These are phyloP conservation scores for Danio kyathit DNA, from an alignment of 2,797 vertebrate species.

Conservation along the genomic window DNA sequence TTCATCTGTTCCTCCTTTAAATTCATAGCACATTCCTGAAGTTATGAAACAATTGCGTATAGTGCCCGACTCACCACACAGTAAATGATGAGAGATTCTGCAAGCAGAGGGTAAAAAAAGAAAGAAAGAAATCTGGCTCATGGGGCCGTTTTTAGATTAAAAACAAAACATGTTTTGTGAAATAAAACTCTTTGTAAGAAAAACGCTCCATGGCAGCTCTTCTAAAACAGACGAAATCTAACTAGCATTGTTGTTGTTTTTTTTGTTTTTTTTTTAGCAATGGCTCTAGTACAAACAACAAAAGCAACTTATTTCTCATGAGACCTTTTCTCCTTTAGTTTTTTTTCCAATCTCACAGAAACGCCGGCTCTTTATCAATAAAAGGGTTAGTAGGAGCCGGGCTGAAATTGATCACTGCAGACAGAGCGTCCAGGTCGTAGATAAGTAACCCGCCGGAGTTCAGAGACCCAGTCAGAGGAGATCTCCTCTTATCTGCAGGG, in stretches of 20 bases:
- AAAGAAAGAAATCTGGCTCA: conserved; percentile 18
- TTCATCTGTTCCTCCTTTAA: conserved; percentile 40
- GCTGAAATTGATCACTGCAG: conserved; percentile 89
- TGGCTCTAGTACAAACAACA: conserved; percentile 42
- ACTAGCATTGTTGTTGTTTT: conserved; percentile 57
- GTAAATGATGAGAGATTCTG: conserved; percentile 20
- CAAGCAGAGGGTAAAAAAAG: background rate
- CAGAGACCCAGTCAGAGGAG: conserved; percentile 89
- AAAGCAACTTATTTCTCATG: conserved; percentile 77
- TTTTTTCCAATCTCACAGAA: conserved; percentile 82
- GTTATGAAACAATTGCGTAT: conserved; percentile 36
- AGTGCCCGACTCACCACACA: conserved; percentile 15
- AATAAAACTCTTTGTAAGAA: conserved; percentile 43
- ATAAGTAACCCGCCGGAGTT: conserved; percentile 84
- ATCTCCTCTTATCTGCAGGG: conserved; percentile 82
- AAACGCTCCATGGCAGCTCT: conserved; percentile 45
- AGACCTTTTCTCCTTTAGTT: conserved; percentile 73
- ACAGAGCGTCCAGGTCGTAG: conserved; percentile 85
- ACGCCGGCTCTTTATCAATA: conserved; percentile 87
- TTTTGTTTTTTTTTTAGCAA: conserved; percentile 60
- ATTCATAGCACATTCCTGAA: conserved; percentile 28
- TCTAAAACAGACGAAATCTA: conserved; percentile 69
- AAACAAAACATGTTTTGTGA: conserved; percentile 60
- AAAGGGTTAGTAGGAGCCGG: conserved; percentile 78
- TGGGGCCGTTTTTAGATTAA: conserved; percentile 43